A percentile compares a stretch with the other conserved stretches of the same genome.
Evolutionary conservation across 2,888 invertebrate species (phyloP).

Genomic region (Agriopis marginaria): DNA sequence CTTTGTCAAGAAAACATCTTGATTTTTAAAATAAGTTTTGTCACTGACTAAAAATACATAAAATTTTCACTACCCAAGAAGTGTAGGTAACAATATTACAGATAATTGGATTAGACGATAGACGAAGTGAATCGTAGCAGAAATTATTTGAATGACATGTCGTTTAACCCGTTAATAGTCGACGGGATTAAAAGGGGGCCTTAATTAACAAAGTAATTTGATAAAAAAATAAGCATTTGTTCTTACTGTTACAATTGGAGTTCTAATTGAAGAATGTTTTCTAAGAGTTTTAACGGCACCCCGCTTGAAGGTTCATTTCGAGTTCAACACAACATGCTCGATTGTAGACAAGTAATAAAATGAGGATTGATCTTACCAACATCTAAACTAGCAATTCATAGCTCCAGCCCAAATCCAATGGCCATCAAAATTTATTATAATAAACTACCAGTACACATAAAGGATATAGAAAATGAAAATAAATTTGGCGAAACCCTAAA

Average conservation of each 20-base stretch:
- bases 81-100: constrained; percentile 66
- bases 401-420: no score
- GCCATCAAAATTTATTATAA: no score
- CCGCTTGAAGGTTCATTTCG: no score
- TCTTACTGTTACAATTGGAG: constrained; percentile 14
- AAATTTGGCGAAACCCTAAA: no score
- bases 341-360: no score
- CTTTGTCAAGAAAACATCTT: background rate
- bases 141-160: constrained; percentile 75
- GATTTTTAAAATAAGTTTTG: background rate
- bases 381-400: no score
- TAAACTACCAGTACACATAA: no score
- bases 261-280: background rate
- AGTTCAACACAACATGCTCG: no score
- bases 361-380: no score
- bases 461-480: no score
- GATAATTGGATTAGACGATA: constrained; percentile 71
- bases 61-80: constrained; percentile 52
- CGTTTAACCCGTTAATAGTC: constrained; percentile 68
- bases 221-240: constrained; percentile 39
- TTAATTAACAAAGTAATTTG: constrained; percentile 51
- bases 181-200: constrained; percentile 46
- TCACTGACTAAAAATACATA: constrained; percentile 11
- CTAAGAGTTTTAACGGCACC: background rate
- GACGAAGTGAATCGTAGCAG: constrained; percentile 66